Evolutionary conservation across 2,888 invertebrate species (phyloP).

Genomic region (Itoplectis maculator): DNA sequence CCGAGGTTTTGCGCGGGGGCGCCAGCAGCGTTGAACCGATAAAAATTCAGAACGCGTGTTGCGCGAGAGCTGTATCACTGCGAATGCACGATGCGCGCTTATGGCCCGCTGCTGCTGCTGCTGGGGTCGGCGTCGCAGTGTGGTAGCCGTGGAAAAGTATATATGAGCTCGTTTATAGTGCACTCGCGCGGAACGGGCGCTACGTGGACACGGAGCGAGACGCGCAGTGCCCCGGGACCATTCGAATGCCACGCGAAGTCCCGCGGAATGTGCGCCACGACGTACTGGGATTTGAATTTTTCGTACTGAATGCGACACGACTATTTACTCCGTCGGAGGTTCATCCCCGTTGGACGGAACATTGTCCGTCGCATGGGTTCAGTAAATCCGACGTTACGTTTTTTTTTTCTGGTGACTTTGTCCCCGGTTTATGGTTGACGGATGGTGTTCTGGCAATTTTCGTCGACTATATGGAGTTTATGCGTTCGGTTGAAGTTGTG

Average conservation of each 20-base stretch:
- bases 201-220: background rate
- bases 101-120: too few species aligned
- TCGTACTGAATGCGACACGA: constrained; percentile 12
- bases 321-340: constrained; percentile 13
- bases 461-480: too few species aligned
- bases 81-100: constrained; percentile 6
- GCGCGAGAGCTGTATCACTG: background rate
- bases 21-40: constrained; percentile 15
- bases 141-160: constrained; percentile 11
- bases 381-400: background rate
- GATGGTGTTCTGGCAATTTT: too few species aligned
- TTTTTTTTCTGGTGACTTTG: background rate
- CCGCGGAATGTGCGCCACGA: background rate
- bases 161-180: constrained; percentile 27
- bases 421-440: too few species aligned
- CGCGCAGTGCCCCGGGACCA: constrained; percentile 11
- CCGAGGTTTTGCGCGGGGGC: background rate
- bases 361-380: too few species aligned
- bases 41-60: constrained; percentile 24
- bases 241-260: constrained; percentile 19
- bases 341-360: constrained; percentile 1
- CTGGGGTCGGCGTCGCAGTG: background rate
- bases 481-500: too few species aligned
- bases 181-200: background rate
- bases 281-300: constrained; percentile 11